Base-by-base conservation (phyloP, 2,113 vertebrate species). In the Sphaerodactylus townsendi region DNA sequence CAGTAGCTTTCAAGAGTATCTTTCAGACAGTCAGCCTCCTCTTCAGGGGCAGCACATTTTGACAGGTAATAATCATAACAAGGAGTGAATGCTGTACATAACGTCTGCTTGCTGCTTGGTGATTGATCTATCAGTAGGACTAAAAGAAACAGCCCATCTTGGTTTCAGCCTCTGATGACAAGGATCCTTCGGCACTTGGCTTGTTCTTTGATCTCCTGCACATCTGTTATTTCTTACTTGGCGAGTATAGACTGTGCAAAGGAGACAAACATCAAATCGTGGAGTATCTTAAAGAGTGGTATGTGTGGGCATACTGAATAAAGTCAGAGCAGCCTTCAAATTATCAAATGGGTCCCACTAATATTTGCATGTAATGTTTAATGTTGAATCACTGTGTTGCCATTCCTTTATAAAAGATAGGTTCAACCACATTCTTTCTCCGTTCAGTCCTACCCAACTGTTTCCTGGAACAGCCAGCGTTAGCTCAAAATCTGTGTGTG, bases 81-180 rank as follows among this genome's bases (percentile, higher is more conserved):
- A 96, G 85, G 85, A 94, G 95, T 92, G 89, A 85, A 90, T 87
- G 88, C 79, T 77, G 48, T 93, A 95, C 94, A 95, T 94, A 90
- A 86, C 94, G 90, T 93, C 93, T 96, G 88, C 87, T 93, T 94
- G 93, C 87, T 53, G 28, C 66, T 89, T 33, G n/a, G 71, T 86
- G 93, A 91, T 91, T 92, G 0, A 93, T 92, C 90, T 87, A 90
- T 87, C 80, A 85, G 84, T 82, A 91, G 74, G 62, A 30, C 87
- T 90, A 90, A 92, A n/a, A 92, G 89, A 83, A 92, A 92, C 86
- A 93, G 86, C 79, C 88, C 89, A 90, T 91, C 92, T 86, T 89
- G 93, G 84, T 79, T 88, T 84, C 73, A 93, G 89, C 73, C 83
- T 91, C 79, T 93, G 93, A 87, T 96, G 95, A 95, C 93, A 95